A percentile compares a stretch with the other conserved stretches of the same genome.
phyloP scores from a whole-genome alignment of 2,113 vertebrate genomes.

The Entelurus aequoreus region DNA sequence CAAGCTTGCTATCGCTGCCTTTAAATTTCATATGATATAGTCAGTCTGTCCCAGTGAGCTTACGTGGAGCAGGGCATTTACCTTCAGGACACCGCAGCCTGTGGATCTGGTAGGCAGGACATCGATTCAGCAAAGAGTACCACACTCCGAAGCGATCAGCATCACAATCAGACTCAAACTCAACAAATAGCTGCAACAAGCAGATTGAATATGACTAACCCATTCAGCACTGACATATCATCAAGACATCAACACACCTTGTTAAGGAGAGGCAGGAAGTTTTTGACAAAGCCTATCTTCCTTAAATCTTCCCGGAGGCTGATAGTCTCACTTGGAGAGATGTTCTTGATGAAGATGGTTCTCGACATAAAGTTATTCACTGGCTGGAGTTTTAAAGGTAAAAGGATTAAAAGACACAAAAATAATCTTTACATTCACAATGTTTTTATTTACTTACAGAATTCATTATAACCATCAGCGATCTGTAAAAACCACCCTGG shows the following conservation, averaged over 20 bases:
- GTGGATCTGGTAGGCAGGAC: not conserved
- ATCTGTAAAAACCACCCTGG: slow-evolving; percentile 36
- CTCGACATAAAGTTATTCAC: rapidly evolving
- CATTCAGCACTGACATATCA: not conserved
- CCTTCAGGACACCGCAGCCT: not conserved
- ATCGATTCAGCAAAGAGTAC: slow-evolving; percentile 31
- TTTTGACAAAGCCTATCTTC: not conserved
- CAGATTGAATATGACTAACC: not conserved
- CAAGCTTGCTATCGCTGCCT: not conserved
- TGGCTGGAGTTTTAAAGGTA: slow-evolving; percentile 3
- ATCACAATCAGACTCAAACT: slow-evolving; percentile 6
- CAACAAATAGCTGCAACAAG: slow-evolving; percentile 42
- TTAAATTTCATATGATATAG: not conserved
- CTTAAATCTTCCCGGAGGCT: slow-evolving; percentile 14
- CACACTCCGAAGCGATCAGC: slow-evolving; percentile 46
- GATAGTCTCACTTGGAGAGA: slow-evolving; percentile 13
- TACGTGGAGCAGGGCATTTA: not conserved
- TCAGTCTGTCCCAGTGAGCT: not conserved
- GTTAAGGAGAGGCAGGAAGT: slow-evolving; percentile 52
- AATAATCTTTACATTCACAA: not conserved
- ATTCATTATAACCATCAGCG: slow-evolving; percentile 14
- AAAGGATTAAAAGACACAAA: too few relatives aligned
- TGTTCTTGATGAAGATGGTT: slow-evolving; percentile 33
- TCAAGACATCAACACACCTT: slow-evolving; percentile 36
- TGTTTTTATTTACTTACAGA: slow-evolving; percentile 26